Evolutionary conservation across 2,113 vertebrate species (phyloP), one percentile per base, ranked within the genome.

Genomic region (Sterna hirundo): DNA sequence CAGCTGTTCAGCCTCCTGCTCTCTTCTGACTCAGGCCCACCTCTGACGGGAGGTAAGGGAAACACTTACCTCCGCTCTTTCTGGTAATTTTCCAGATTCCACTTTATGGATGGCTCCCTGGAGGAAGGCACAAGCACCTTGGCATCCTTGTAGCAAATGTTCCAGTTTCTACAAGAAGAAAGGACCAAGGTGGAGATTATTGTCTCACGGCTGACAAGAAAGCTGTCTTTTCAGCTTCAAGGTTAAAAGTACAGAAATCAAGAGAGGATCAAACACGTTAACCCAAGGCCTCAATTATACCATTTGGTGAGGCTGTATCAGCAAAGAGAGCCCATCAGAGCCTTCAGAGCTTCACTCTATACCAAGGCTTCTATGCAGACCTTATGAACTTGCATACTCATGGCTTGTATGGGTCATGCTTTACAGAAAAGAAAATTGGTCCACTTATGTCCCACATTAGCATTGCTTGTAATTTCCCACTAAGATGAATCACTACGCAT

Each of bases 101-200:
- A 99, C 94, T 71, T 83, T 96, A 80, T 96, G 86, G 62, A 99
- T 98, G 88, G 98, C 98, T 76, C 96, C 98, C 87, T 98, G 98
- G 61, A 99, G 98, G 88, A 99, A 98, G 64, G 87, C 86, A 81
- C 98, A 97, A 70, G 98, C 98, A 20, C 97, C 96, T 4, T 97
- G 97, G 93, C 99, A 99, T 89, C 97, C 98, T 80, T 94, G 97
- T 60, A 97, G 97, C 85, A 99, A 96, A 89, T 98, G 98, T 96
- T 99, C 99, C 96, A 99, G 95, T 58, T 98, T 98, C 99, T 99
- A 92, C 47, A 91, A 88, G 44, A 71, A 54, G 18, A 92, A 92
- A 94, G 74, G 19, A 94, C 10, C 34, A 68, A 77, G 34, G 68
- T 19, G 71, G 47, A 80, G 22, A 15, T 93, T 54, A 92, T 3